These are phyloP conservation scores for Pilophorus perplexus DNA, from an alignment of 2,888 invertebrate species.

Conservation along the genomic window DNA sequence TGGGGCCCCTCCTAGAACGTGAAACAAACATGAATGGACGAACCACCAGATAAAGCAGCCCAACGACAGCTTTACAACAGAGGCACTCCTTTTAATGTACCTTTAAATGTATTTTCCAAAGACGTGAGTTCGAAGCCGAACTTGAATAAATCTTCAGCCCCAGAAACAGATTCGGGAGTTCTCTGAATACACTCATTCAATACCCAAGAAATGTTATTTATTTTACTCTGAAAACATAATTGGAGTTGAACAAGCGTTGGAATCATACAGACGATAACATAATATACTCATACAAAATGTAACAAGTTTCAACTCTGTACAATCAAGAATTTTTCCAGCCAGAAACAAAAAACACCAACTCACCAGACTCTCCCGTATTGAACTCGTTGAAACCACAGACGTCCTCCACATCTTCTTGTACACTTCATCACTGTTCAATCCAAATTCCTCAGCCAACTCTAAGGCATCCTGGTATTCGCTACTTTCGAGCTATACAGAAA, in stretches of 20 bases:
- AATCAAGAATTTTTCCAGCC: too few relatives aligned
- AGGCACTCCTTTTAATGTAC: too few relatives aligned
- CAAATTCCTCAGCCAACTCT: conserved; percentile 65
- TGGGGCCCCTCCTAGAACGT: neutral
- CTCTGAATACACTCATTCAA: conserved; percentile 75
- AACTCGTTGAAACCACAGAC: conserved; percentile 66
- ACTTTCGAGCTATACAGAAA: conserved; percentile 31
- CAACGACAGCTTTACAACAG: too few relatives aligned
- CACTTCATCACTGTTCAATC: conserved; percentile 71
- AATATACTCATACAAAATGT: too few relatives aligned
- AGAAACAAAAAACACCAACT: conserved; percentile 47
- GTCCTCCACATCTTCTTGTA: conserved; percentile 78
- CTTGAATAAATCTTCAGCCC: conserved; percentile 69
- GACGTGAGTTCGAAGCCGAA: conserved; percentile 70
- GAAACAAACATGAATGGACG: too few relatives aligned
- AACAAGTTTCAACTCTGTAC: too few relatives aligned
- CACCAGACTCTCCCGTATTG: conserved; percentile 72
- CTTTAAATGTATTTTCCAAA: conserved; percentile 53
- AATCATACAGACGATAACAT: too few relatives aligned
- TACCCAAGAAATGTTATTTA: conserved; percentile 73
- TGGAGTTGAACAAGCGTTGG: too few relatives aligned
- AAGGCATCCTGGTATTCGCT: conserved; percentile 73
- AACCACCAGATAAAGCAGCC: too few relatives aligned
- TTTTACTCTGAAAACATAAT: conserved; percentile 62
- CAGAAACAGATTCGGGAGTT: conserved; percentile 68